Percentiles rank a stretch among this genome's conserved stretches.
Conservation (phyloP, 1,140 invertebrate species). For the Teleopsis dalmanni region DNA sequence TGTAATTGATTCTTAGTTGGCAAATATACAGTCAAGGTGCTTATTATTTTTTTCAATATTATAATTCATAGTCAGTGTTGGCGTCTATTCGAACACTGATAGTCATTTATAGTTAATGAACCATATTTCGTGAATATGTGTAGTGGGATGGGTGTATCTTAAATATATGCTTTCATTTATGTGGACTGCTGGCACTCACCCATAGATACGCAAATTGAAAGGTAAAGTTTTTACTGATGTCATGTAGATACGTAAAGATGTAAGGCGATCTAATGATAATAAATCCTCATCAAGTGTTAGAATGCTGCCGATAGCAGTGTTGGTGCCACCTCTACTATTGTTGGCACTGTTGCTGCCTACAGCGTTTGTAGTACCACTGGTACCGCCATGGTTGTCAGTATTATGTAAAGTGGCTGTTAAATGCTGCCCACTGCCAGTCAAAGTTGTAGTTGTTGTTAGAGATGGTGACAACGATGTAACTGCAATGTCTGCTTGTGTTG, state of each 20-base stretch:
- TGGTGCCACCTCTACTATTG: conserved; percentile 12
- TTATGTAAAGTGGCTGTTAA: not conserved
- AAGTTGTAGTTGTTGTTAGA: not conserved
- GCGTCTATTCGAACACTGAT: too few relatives aligned
- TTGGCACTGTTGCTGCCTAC: conserved; percentile 9
- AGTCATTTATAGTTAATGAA: too few relatives aligned
- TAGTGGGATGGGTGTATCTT: too few relatives aligned
- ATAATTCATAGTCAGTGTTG: too few relatives aligned
- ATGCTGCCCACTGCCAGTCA: conserved; percentile 8
- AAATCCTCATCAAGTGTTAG: conserved; percentile 40
- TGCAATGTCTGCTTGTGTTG: not conserved
- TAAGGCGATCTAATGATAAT: conserved; percentile 37
- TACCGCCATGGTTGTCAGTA: conserved; percentile 9
- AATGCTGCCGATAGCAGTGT: conserved; percentile 17
- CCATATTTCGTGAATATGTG: too few relatives aligned
- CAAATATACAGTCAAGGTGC: too few relatives aligned
- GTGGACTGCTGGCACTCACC: conserved; percentile 32
- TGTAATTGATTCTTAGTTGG: too few relatives aligned
- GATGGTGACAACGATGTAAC: not conserved
- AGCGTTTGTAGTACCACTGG: conserved; percentile 13
- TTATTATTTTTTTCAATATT: too few relatives aligned
- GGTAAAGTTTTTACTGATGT: conserved; percentile 42
- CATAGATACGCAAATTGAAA: conserved; percentile 43
- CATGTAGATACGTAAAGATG: conserved; percentile 42
- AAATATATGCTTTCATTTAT: too few relatives aligned